Evolutionary conservation across 2,113 vertebrate species (phyloP).

Genomic region (Chamaea fasciata): DNA sequence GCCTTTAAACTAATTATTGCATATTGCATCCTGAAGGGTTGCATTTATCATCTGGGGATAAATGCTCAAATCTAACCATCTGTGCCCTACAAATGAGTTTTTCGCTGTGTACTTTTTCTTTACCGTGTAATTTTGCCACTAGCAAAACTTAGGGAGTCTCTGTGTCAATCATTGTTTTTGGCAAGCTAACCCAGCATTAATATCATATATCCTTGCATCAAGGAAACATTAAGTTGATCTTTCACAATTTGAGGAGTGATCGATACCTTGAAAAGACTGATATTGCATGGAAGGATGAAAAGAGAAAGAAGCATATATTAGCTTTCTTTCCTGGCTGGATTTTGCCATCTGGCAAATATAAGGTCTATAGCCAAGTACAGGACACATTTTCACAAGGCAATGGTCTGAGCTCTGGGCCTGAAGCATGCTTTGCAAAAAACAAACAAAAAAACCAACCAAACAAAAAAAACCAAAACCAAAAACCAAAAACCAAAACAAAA

Average conservation of each 20-base stretch:
- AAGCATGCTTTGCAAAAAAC: neutral
- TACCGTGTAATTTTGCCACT: neutral
- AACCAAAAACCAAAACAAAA: neutral
- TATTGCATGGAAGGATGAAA: neutral
- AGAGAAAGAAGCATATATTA: neutral
- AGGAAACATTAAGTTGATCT: neutral
- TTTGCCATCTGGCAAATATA: neutral
- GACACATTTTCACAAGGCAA: neutral
- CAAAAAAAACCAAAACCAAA: no score
- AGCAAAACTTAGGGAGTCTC: neutral
- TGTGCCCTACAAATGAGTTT: neutral
- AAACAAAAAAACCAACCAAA: no score
- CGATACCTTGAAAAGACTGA: neutral
- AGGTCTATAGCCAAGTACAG: neutral
- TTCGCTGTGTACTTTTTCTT: neutral
- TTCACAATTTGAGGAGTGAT: neutral
- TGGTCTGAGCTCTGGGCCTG: neutral
- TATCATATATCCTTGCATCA: neutral
- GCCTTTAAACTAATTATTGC: neutral
- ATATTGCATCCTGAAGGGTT: neutral
- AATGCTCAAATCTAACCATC: neutral
- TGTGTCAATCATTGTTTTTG: neutral
- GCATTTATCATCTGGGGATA: neutral
- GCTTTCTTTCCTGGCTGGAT: neutral
- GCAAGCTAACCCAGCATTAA: neutral